These are phyloP conservation scores for Alectoris magna DNA, from an alignment of 2,797 vertebrate genomes.

Conservation along the genomic window DNA sequence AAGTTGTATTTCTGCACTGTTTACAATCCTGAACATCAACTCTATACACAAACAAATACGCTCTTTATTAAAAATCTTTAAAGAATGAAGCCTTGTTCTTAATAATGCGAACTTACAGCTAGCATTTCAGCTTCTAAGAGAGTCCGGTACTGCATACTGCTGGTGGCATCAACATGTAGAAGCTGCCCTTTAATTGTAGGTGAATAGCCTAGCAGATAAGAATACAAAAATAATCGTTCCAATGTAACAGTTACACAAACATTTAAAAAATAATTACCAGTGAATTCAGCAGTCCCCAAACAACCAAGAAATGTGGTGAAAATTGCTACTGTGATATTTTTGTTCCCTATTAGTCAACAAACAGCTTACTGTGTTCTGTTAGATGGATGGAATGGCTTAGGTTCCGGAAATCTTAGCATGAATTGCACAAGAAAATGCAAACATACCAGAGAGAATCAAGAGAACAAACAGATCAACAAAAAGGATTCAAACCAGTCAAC, in stretches of 20 bases:
- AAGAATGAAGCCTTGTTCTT: not conserved
- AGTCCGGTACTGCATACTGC: conserved; percentile 97
- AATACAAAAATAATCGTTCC: not conserved
- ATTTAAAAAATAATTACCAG: not conserved
- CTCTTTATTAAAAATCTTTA: not conserved
- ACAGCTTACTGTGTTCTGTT: not conserved
- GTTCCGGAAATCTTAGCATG: not conserved
- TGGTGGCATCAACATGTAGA: conserved; percentile 97
- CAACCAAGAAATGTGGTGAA: not conserved
- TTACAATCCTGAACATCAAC: not conserved
- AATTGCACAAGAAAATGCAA: not conserved
- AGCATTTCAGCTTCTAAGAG: conserved; percentile 98
- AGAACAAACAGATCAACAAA: not conserved
- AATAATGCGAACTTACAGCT: conserved; percentile 86
- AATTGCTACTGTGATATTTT: not conserved
- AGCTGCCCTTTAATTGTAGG: conserved; percentile 98
- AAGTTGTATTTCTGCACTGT: not conserved
- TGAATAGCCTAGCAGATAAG: conserved; percentile 86
- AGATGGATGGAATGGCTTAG: not conserved
- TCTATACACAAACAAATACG: not conserved
- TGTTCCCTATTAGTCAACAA: not conserved
- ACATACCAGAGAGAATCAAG: not conserved
- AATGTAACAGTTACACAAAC: not conserved
- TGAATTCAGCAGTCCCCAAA: not conserved
- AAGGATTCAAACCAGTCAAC: not conserved